Evolutionary conservation across 23 tunicate species (phyloP), one percentile per base, ranked within the genome.

Genomic region (Corella eumyota): DNA sequence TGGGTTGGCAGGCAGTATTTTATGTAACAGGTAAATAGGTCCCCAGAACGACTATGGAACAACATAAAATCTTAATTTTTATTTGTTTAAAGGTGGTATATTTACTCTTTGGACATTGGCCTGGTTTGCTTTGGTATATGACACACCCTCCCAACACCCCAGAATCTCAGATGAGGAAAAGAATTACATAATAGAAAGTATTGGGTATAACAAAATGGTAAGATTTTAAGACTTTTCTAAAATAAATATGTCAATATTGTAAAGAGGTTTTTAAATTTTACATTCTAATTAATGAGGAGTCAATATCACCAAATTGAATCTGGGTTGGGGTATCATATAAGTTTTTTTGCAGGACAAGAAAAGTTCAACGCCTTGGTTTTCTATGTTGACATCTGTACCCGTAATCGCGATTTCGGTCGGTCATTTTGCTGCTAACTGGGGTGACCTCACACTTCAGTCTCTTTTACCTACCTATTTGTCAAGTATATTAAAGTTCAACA

Each of bases 381-480:
- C 75, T 9, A 92, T 92, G 72, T 44, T 92, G 32, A 83, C 87
- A 3, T 92, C 99, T 22, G 56, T 71, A 29, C 93, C 99, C 0
- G 23, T 77, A 40, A 62, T 90, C 38, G 92, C 68, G 1, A 92
- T 92, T 32, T 22, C 76, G 62, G 29, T 58, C 37, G 81, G 87
- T n/a, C 93, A 92, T 50, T 78, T 79, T 66, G 85, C 93, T 0
- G 71, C 87, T 58, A 92, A 92, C 70, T 92, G 93, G 93, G 99
- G 93, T 51, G 73, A 83, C 71, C 71, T 76, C 48, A 83, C 93
- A 23, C 59, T 92, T 23, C 63, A 76, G 38, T 75, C 87, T 2
- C 68, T 92, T 73, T 38, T 92, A 19, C 99, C 99, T n/a, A 92
- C 86, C 9, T 86, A 86, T 50, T 52, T 86, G 71, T 37, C 86